Conservation (phyloP, 2,888 invertebrate genomes). For the Luffia ferchaultella region DNA sequence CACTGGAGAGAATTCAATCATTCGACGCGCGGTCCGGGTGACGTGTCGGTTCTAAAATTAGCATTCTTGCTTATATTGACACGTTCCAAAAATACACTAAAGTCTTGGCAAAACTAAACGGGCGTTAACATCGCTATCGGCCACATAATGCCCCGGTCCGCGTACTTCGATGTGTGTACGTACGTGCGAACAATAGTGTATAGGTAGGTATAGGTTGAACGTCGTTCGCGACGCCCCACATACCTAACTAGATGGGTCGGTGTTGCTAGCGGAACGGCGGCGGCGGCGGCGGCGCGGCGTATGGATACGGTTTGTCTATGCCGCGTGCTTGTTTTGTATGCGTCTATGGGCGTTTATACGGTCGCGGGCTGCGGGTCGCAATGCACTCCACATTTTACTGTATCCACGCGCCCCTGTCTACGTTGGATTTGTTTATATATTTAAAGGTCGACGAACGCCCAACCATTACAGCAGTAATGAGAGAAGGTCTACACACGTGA, state of each 20-base stretch:
- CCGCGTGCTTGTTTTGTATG: too few species aligned
- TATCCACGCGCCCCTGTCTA: too few species aligned
- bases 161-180: not conserved
- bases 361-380: not conserved
- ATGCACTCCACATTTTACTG: too few species aligned
- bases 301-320: too few species aligned
- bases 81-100: slow-evolving; percentile 60
- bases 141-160: slow-evolving; percentile 32
- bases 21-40: slow-evolving; percentile 38
- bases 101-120: slow-evolving; percentile 63
- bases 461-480: not conserved
- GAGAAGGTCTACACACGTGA: not conserved
- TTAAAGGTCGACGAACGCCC: not conserved
- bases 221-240: not conserved
- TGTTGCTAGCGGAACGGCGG: not conserved
- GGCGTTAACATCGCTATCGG: slow-evolving; percentile 63
- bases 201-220: not conserved
- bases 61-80: slow-evolving; percentile 65
- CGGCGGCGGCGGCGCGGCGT: not conserved
- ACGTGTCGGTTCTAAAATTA: slow-evolving; percentile 59
- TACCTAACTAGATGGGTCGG: too few species aligned
- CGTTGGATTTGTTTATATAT: too few species aligned
- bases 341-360: not conserved
- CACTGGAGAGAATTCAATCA: slow-evolving; percentile 39
- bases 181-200: not conserved